These are phyloP conservation scores for Gephyroberyx darwinii DNA, from an alignment of 2,797 vertebrate species.

Conservation along the genomic window DNA sequence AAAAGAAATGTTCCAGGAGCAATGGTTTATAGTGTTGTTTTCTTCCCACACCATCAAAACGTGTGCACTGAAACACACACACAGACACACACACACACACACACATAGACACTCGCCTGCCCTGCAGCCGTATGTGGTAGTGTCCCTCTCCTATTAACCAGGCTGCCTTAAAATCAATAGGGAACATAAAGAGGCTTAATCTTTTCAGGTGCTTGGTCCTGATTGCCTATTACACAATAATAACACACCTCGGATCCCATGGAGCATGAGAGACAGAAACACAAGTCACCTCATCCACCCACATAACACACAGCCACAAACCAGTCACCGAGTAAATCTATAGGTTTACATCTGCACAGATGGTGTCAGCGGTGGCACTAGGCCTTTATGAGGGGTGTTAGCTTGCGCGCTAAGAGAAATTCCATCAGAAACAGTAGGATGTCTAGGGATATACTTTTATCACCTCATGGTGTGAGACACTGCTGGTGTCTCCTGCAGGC, in stretches of 20 bases:
- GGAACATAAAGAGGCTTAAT: constrained; percentile 82
- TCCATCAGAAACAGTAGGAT: constrained; percentile 60
- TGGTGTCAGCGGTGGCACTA: constrained; percentile 53
- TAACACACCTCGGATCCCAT: constrained; percentile 75
- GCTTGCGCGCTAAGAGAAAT: constrained; percentile 60
- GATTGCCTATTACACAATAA: constrained; percentile 85
- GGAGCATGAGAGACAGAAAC: constrained; percentile 69
- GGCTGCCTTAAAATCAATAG: constrained; percentile 79
- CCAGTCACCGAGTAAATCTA: constrained; percentile 70
- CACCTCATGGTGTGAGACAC: constrained; percentile 48
- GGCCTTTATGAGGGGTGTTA: constrained; percentile 69
- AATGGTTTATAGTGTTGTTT: constrained; percentile 79
- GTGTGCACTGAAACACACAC: constrained; percentile 29
- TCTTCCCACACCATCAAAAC: constrained; percentile 52
- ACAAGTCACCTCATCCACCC: constrained; percentile 49
- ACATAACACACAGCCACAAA: constrained; percentile 50
- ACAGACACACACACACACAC: constrained; percentile 28
- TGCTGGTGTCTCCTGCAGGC: constrained; percentile 41
- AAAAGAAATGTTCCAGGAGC: constrained; percentile 77
- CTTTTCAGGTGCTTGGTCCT: constrained; percentile 79
- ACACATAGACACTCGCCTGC: constrained; percentile 41
- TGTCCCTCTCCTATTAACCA: constrained; percentile 80
- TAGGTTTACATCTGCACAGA: constrained; percentile 71
- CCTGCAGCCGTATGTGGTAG: constrained; percentile 71
- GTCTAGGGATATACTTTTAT: constrained; percentile 61